Evolutionary conservation across 2,797 vertebrate species (phyloP).

Genomic region (Notamacropus eugenii): DNA sequence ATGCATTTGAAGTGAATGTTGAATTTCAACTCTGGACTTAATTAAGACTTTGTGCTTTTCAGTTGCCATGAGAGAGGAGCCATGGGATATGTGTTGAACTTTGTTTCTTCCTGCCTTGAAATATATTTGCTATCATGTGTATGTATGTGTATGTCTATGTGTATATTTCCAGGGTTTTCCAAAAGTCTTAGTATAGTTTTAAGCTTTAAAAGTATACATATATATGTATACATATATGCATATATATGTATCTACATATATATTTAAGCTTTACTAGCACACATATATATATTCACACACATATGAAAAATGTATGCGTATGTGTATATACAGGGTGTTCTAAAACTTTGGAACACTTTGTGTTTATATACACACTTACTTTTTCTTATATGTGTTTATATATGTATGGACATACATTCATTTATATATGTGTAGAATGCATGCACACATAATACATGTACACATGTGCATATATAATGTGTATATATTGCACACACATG

Average conservation of each 20-base stretch:
- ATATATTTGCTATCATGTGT: not conserved
- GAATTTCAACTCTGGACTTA: conserved; percentile 70
- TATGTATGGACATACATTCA: not conserved
- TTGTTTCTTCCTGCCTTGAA: conserved; percentile 64
- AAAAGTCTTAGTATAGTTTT: not conserved
- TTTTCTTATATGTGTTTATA: not conserved
- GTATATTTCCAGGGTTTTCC: not conserved
- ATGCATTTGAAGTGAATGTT: conserved; percentile 76
- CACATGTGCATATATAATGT: not conserved
- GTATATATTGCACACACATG: not conserved
- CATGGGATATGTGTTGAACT: conserved; percentile 56
- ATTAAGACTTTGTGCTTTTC: conserved; percentile 68
- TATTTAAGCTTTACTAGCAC: not conserved
- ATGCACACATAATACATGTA: not conserved
- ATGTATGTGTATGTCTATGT: not conserved
- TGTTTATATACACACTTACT: not conserved
- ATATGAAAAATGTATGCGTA: not conserved
- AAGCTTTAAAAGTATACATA: not conserved
- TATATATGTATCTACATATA: not conserved
- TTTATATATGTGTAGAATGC: not conserved
- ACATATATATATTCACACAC: not conserved
- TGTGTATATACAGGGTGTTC: not conserved
- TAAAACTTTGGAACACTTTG: not conserved
- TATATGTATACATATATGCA: not conserved
- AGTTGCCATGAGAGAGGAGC: conserved; percentile 70